phyloP scores from a whole-genome alignment of 2,888 invertebrate genomes.

The Tipula confusa region DNA sequence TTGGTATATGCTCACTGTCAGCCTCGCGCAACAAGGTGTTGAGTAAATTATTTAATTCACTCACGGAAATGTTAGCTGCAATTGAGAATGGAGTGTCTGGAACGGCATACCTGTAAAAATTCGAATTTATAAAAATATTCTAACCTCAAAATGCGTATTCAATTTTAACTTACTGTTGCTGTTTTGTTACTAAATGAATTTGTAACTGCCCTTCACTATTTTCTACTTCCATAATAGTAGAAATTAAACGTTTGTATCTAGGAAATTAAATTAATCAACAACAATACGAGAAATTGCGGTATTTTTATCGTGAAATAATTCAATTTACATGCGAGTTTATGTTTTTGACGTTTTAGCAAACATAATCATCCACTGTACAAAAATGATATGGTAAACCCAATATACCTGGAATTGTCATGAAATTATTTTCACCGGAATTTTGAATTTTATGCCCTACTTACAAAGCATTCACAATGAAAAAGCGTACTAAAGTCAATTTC shows the following conservation, averaged over 20 bases:
- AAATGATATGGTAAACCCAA: background rate
- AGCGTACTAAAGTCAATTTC: too few relatives aligned
- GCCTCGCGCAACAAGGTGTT: constrained; percentile 70
- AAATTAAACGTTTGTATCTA: background rate
- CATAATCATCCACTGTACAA: background rate
- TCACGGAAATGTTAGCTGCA: constrained; percentile 62
- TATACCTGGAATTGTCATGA: background rate
- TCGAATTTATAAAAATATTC: background rate
- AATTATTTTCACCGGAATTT: too few relatives aligned
- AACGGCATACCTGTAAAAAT: constrained; percentile 68
- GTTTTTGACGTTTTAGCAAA: background rate
- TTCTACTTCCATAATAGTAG: constrained; percentile 42
- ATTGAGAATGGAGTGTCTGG: constrained; percentile 82
- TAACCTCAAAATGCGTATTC: constrained; percentile 21
- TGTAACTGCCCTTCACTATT: constrained; percentile 62
- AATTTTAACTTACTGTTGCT: constrained; percentile 63
- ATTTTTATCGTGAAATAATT: background rate
- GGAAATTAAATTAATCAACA: constrained; percentile 27
- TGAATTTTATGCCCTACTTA: too few relatives aligned
- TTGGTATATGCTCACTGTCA: constrained; percentile 44
- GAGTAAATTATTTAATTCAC: constrained; percentile 71
- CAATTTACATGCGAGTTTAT: background rate
- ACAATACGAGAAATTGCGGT: background rate
- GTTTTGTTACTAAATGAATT: constrained; percentile 75
- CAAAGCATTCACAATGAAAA: too few relatives aligned